Base-by-base conservation (phyloP, 2,888 invertebrate species). In the Hemaris fuciformis region DNA sequence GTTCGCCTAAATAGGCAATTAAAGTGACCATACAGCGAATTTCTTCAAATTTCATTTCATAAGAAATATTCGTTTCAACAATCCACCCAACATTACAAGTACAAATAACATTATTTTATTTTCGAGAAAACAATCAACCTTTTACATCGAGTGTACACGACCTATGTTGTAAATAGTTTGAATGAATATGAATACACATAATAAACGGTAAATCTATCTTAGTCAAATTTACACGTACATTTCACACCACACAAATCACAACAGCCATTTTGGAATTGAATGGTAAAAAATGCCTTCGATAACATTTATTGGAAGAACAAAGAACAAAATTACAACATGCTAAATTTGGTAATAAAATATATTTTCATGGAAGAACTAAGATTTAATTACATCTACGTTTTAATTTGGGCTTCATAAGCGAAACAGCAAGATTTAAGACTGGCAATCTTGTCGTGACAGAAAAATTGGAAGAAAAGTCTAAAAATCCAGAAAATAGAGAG, bases 261-360 rank as follows among this genome's bases (percentile, higher is more conserved):
- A 71, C 68, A 70, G 58, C 62, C 60, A 67, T 64, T 66, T 65
- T 65, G 67, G 67, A 64, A 66, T 61, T 53, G 62, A 27, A 31
- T 27, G 66, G 65, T 62, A 59, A 27, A 58, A 64, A 65, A 70
- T 66, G 64, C 62, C 53, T 53, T 53, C 53, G 53, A 18, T 31
- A 53, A 53, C 31, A 53, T 45, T 67, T 64, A 64, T 61, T 53
- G 53, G 18, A 31, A 53, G 18, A 53, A 53, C 18, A 15, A 27
- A 45, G 5, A 22, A 27, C 8, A 27, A 13, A 27, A 18, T 15
- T 15, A 15, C 15, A 48, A 15, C 5, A 8, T 27, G n/a, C 15
- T 48, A 15, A 53, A 18, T 18, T 53, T 53, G 53, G 53, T 53
- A 53, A 53, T 31, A 53, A 53, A 53, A 53, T 53, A 53, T 53